Base-by-base conservation (phyloP, 2,113 vertebrate species). In the Anser brachyrhynchus region DNA sequence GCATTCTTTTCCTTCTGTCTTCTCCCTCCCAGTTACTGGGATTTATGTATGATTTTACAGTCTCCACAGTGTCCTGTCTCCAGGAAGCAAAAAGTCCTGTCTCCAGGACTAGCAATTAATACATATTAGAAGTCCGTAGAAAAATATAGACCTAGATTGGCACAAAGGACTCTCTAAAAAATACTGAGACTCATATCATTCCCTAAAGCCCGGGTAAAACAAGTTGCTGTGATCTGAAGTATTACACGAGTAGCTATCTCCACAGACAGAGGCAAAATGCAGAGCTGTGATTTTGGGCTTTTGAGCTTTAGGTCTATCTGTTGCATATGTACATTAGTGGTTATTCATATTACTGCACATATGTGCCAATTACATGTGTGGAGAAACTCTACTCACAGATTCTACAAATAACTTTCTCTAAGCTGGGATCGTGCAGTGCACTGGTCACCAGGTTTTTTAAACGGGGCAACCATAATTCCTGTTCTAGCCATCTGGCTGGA, bases 21-120 rank as follows among this genome's bases (percentile, higher is more conserved):
- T 72, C 79, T 88, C 26, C 25, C 18, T 90, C 57, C 41, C 19
- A 0, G 0, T 72, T 69, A 55, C 10, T 59, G 22, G 59, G 20
- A 84, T 91, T 94, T 83, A 84, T 46, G n/a, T 39, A 14, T 35
- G 28, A 88, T 84, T 85, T 91, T 88, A 75, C 37, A 43, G 65
- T 77, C 65, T 88, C 17, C 75, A 49, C 29, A 54, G 28, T 19
- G 13, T 7, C 43, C 51, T 80, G 75, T 74, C 21, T 11, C 84
- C 76, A 65, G 2, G 6, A 96, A 93, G 35, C 35, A 35, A 35
- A 35, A 35, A 35, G 13, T 7, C 43, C 51, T 80, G 75, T 74
- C 21, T 11, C 84, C 76, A 65, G 2, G 52, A 92, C 65, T 90
- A 44, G 26, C 20, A 86, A 90, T 95, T 92, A 94, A 85, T 79